These are phyloP conservation scores for Thalassophryne amazonica DNA, from an alignment of 2,797 vertebrate genomes.

Conservation along the genomic window DNA sequence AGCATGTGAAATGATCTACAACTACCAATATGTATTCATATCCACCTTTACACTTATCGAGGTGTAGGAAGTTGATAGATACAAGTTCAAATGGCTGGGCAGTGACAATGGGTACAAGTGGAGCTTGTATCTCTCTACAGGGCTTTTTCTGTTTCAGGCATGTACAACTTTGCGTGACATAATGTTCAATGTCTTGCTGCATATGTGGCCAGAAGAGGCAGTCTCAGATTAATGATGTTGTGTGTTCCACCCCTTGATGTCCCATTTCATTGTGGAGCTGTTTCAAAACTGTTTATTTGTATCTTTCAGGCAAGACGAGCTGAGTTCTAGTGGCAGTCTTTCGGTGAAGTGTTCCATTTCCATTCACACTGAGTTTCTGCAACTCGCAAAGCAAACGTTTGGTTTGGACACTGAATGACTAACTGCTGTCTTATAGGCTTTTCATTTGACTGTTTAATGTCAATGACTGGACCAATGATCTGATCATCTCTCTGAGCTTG, in stretches of 20 bases:
- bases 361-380: background rate
- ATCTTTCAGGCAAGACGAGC: background rate
- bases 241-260: no score
- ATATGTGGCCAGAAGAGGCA: background rate
- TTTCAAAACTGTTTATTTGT: background rate
- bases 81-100: no score
- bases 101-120: no score
- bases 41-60: no score
- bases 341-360: background rate
- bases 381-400: background rate
- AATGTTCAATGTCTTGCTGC: background rate
- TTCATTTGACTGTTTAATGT: background rate
- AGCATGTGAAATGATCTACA: no score
- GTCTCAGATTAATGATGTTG: background rate
- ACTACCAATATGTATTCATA: no score
- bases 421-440: background rate
- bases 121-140: no score
- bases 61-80: no score
- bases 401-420: background rate
- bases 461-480: fast-evolving
- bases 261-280: no score
- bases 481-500: background rate
- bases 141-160: no score
- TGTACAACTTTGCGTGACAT: no score
- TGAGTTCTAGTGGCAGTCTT: background rate